These are phyloP conservation scores for Aspidoscelis tigris DNA, from an alignment of 2,113 vertebrate species.

Conservation along the genomic window DNA sequence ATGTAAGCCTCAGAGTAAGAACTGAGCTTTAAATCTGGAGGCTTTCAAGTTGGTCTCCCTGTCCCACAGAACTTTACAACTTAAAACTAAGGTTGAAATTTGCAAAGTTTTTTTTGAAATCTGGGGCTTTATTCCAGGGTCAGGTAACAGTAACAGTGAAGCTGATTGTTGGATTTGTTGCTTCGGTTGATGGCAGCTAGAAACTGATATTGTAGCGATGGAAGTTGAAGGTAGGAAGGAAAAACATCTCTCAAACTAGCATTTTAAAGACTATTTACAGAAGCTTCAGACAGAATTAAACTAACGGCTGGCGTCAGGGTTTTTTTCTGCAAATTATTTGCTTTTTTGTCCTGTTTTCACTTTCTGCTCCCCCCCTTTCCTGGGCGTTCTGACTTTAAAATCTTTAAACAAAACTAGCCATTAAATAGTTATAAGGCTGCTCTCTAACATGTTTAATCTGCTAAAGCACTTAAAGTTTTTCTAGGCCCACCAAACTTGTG, in stretches of 20 bases:
- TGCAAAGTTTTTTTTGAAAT: not conserved
- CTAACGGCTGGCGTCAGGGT: not conserved
- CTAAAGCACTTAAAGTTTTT: not conserved
- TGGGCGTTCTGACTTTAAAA: conserved; percentile 6
- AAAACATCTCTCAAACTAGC: not conserved
- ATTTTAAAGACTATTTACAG: not conserved
- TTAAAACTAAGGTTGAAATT: not conserved
- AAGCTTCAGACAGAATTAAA: not conserved
- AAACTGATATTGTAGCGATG: conserved; percentile 21
- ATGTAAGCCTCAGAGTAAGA: not conserved
- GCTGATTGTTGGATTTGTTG: not conserved
- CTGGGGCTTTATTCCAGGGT: not conserved
- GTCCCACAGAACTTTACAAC: not conserved
- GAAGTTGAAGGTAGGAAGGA: conserved; percentile 4
- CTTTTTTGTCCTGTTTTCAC: not conserved
- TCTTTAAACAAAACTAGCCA: conserved; percentile 13
- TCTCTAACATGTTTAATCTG: conserved; percentile 13
- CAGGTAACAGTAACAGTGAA: not conserved
- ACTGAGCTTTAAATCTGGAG: not conserved
- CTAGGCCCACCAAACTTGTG: not conserved
- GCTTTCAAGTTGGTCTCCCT: not conserved
- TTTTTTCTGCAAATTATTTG: not conserved
- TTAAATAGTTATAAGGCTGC: not conserved
- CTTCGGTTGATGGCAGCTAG: not conserved
- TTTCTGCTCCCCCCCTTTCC: not conserved